These are phyloP conservation scores for Haemorhous mexicanus DNA, from an alignment of 2,113 vertebrate species.

Conservation along the genomic window DNA sequence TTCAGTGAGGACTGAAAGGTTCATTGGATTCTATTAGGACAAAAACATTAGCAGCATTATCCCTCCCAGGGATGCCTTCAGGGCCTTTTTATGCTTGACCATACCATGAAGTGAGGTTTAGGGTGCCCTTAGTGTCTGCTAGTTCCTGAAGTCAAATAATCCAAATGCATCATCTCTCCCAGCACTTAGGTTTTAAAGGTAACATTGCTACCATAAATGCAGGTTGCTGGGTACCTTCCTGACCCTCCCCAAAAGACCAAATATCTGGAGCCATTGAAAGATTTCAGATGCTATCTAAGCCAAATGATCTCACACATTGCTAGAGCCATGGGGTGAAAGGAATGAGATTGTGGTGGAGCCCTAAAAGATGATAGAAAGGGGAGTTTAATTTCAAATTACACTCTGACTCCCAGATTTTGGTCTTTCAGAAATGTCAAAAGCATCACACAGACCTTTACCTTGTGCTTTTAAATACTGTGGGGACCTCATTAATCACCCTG, in stretches of 20 bases:
- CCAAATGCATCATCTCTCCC: not conserved
- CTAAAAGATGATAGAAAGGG: not conserved
- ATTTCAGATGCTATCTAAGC: not conserved
- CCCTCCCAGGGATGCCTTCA: not conserved
- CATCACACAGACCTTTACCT: not conserved
- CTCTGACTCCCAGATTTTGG: not conserved
- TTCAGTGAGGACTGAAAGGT: not conserved
- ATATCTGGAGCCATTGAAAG: not conserved
- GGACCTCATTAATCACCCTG: not conserved
- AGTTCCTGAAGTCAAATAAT: not conserved
- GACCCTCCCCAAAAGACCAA: not conserved
- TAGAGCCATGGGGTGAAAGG: not conserved
- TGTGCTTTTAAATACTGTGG: not conserved
- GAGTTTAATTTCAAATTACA: not conserved
- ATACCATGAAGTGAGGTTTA: not conserved
- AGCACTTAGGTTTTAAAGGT: not conserved
- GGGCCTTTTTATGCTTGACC: not conserved
- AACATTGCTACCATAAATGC: not conserved
- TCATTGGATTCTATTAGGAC: not conserved
- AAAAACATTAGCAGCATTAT: not conserved
- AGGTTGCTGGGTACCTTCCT: not conserved
- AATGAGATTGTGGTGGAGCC: not conserved
- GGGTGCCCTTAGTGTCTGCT: not conserved
- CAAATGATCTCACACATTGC: not conserved
- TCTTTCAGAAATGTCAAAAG: not conserved